Evolutionary conservation across 2,888 invertebrate species (phyloP), one percentile per base, ranked within the genome.

Genomic region (Parnassius apollo): DNA sequence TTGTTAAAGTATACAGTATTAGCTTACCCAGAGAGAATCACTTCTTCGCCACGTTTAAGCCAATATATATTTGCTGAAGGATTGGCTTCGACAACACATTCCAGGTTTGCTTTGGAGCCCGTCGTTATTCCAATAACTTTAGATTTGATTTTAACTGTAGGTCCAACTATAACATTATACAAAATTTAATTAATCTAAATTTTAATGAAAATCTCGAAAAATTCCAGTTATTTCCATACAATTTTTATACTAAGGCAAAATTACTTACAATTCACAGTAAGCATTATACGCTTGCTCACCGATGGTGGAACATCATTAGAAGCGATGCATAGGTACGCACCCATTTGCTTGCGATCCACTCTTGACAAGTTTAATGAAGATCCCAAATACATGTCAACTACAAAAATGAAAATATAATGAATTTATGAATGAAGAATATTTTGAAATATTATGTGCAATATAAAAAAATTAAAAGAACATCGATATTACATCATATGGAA

Each of bases 221-320:
- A 7, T 35, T 35, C 4, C 35, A 0, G 35, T 35, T 35, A 35
- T 35, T 35, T 1, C 4, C 35, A 35, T 35, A 35, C 35, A 35
- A 35, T 35, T 7, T 7, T 35, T 35, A 35, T 35, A 35, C 7
- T 35, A 7, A 35, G 35, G 35, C 7, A 35, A 49, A 49, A 9
- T 7, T 35, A 95, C 96, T 96, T 91, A 96, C 96, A 96, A 78
- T 94, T 94, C 57, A 96, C 94, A 74, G 93, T 94, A 51, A 96
- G 93, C 80, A 94, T 93, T 69, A 96, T 95, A 67, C 95, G 85
- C 78, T 95, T 95, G 88, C 94, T 95, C 68, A 94, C 95, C 8
- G 95, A 94, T 1, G 95, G 95, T 0, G 95, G 95, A 48, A 96
- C 95, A 69, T 94, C 95, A 78, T 96, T 96, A 69, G 93, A 93